Base-by-base conservation (phyloP, 2,797 vertebrate genomes). In the Novumbra hubbsi region DNA sequence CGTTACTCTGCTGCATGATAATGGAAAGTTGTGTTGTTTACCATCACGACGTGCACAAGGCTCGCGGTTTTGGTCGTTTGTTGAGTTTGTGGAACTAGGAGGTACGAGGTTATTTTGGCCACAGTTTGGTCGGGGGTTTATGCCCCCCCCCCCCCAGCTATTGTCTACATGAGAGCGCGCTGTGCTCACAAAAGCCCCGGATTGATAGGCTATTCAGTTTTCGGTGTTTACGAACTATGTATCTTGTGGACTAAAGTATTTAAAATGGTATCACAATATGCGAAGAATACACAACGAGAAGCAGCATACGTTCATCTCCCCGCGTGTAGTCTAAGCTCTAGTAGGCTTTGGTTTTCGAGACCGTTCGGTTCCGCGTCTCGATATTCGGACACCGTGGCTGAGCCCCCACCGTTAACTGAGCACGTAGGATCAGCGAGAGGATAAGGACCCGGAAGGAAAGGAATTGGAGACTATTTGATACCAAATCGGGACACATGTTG, bases 401-500 rank as follows among this genome's bases (percentile, higher is more conserved):
- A 63, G 74, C 69, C 50, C 69, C 48, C 48, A 41, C 30, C 12
- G 30, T 45, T 21, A 41, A 11, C 11, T 48, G 60, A 70, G 21
- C 74, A 66, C 24, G 52, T 21, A 55, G 45, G 72, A 67, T 27
- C 63, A 78, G 70, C 52, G 66, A 32, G 73, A 75, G 69, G 74
- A 65, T 68, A 68, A 57, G 48, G 64, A 55, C 62, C 66, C 69
- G 71, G 66, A 74, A 78, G 76, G 76, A 79, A 64, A 67, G 73
- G 79, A 79, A 64, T 73, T 75, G 76, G 67, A 81, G 74, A 84
- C 79, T 76, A 32, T 85, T 90, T 88, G 81, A 90, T 83, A 90
- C 84, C 86, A 88, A 90, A 92, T 86, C 89, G 74, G 92, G 92
- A 92, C 93, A 92, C 92, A 92, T 92, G 93, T 92, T 92, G 92